Percentiles rank a stretch among this genome's conserved stretches.
These are phyloP conservation scores for Streptopelia turtur DNA, from an alignment of 2,797 vertebrate genomes.

Conservation along the genomic window DNA sequence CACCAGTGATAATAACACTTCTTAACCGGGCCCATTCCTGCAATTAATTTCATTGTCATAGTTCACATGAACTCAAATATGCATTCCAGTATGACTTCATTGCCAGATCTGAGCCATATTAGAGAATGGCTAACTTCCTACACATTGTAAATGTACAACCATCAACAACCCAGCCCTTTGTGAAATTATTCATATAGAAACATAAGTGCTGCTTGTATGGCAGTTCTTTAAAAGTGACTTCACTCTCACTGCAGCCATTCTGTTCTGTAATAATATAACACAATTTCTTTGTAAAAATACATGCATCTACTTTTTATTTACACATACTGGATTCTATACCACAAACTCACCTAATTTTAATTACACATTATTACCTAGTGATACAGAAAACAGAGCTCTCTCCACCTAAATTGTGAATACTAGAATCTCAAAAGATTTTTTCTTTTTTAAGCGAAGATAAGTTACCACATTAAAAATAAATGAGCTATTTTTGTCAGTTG, in stretches of 20 bases:
- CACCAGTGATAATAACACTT: conserved; percentile 4
- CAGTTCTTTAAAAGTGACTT: conserved; percentile 2
- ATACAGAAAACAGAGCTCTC: background rate
- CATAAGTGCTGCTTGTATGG: background rate
- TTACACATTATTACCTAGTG: background rate
- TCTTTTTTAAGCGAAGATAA: conserved; percentile 62
- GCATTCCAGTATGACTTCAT: conserved; percentile 18
- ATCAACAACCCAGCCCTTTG: conserved; percentile 6
- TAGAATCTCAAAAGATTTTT: background rate
- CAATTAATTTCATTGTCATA: conserved; percentile 48
- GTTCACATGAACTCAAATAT: conserved; percentile 24
- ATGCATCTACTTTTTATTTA: background rate
- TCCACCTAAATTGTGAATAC: background rate
- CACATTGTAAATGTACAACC: background rate
- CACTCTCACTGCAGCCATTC: conserved; percentile 3
- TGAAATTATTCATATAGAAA: conserved; percentile 27
- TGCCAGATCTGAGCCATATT: conserved; percentile 26
- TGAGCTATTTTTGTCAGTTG: conserved; percentile 77
- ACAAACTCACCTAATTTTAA: background rate
- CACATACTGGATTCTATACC: background rate
- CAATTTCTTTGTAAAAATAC: background rate
- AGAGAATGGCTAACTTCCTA: conserved; percentile 55
- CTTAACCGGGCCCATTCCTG: background rate
- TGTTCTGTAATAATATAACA: background rate
- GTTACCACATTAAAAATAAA: conserved; percentile 59